These are phyloP conservation scores for Xiphophorus birchmanni DNA, from an alignment of 2,797 vertebrate species.

Conservation along the genomic window DNA sequence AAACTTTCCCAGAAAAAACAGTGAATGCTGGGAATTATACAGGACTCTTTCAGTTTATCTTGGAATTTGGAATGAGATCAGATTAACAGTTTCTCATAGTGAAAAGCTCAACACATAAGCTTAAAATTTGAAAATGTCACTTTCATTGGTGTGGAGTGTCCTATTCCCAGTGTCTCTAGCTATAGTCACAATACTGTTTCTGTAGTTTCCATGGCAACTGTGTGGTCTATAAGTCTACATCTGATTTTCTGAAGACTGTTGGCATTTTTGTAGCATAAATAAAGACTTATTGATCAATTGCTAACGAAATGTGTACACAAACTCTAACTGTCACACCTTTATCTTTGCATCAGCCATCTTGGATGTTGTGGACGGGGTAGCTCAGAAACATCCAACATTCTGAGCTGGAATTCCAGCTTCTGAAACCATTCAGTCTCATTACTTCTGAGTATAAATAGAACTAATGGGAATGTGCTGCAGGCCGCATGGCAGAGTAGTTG, in stretches of 20 bases:
- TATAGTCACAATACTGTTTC: background rate
- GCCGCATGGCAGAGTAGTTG: background rate
- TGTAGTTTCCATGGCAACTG: background rate
- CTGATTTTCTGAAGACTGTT: background rate
- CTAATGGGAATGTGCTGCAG: background rate
- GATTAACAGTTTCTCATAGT: background rate
- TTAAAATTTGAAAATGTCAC: background rate
- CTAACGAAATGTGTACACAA: background rate
- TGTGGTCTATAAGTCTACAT: background rate
- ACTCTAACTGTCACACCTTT: background rate
- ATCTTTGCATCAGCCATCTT: background rate
- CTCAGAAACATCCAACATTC: background rate
- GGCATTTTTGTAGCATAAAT: background rate
- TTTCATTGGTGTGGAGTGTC: background rate
- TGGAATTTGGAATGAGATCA: background rate
- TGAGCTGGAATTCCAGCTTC: background rate
- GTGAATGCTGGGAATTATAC: constrained; percentile 16
- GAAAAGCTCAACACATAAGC: background rate
- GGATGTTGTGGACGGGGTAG: no score
- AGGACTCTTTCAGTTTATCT: background rate
- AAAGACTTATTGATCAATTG: background rate
- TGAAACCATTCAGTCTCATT: background rate
- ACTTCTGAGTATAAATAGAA: background rate
- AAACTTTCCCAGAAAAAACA: constrained; percentile 31
- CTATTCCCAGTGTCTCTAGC: background rate